Evolutionary conservation across 2,797 vertebrate species (phyloP).

Genomic region (Aphelocoma californica): DNA sequence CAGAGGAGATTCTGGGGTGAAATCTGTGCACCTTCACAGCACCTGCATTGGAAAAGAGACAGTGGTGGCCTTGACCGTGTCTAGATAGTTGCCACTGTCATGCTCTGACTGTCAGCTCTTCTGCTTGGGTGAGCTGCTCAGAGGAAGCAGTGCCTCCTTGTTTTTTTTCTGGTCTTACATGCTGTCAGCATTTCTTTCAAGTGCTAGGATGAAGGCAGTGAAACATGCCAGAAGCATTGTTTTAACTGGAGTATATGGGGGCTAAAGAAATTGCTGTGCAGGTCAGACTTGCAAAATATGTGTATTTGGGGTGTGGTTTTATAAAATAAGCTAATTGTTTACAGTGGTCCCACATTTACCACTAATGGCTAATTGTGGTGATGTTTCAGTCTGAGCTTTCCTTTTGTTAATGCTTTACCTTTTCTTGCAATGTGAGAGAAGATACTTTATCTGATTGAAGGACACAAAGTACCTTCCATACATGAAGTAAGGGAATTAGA

Average conservation of each 20-base stretch:
- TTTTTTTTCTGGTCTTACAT: background rate
- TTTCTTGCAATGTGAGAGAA: background rate
- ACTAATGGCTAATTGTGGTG: background rate
- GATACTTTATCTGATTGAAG: background rate
- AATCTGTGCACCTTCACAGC: background rate
- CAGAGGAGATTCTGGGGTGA: background rate
- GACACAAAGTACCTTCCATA: background rate
- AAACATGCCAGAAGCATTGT: background rate
- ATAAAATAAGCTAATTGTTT: background rate
- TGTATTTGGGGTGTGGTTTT: background rate
- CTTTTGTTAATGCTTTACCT: background rate
- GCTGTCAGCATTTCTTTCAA: conserved; percentile 4
- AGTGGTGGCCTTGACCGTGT: background rate
- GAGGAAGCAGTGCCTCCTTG: background rate
- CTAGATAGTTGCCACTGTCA: background rate
- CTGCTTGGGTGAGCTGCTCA: background rate
- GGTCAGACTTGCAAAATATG: background rate
- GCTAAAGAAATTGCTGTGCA: background rate
- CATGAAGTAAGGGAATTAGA: background rate
- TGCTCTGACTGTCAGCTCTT: background rate
- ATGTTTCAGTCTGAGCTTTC: background rate
- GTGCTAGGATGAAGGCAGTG: background rate
- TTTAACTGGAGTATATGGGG: background rate
- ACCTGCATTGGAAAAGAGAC: background rate
- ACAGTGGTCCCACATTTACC: background rate